These are phyloP conservation scores for Drosophila mayaguana DNA, from an alignment of 2,888 invertebrate genomes.

Conservation along the genomic window DNA sequence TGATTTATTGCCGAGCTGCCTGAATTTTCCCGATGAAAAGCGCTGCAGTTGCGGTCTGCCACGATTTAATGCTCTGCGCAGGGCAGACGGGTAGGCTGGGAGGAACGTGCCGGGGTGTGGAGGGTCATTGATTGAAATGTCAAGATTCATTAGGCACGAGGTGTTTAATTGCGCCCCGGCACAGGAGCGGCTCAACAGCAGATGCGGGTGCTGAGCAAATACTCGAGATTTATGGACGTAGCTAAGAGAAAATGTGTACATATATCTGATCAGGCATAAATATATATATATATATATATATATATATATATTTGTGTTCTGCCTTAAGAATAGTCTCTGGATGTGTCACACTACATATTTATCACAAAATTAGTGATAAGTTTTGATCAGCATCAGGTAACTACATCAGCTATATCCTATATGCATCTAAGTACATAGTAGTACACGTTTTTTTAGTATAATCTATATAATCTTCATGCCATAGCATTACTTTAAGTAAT, in stretches of 20 bases:
- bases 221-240: not conserved
- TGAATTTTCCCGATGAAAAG: slow-evolving; percentile 33
- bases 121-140: slow-evolving; percentile 77
- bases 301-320: no score
- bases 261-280: not conserved
- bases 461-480: no score
- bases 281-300: not conserved
- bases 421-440: no score
- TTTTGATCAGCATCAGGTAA: no score
- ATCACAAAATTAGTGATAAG: no score
- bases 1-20: slow-evolving; percentile 74
- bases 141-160: slow-evolving; percentile 76
- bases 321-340: no score
- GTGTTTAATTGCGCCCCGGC: slow-evolving; percentile 26
- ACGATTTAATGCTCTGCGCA: not conserved
- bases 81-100: slow-evolving; percentile 4
- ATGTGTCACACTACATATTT: no score
- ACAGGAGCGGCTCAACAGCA: slow-evolving; percentile 50
- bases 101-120: slow-evolving; percentile 32
- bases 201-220: slow-evolving; percentile 31
- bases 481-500: no score
- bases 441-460: no score
- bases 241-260: not conserved
- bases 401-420: no score
- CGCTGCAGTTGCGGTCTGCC: slow-evolving; percentile 5